These are phyloP conservation scores for Ia io DNA, from an alignment of 2,113 vertebrate genomes.

Conservation along the genomic window DNA sequence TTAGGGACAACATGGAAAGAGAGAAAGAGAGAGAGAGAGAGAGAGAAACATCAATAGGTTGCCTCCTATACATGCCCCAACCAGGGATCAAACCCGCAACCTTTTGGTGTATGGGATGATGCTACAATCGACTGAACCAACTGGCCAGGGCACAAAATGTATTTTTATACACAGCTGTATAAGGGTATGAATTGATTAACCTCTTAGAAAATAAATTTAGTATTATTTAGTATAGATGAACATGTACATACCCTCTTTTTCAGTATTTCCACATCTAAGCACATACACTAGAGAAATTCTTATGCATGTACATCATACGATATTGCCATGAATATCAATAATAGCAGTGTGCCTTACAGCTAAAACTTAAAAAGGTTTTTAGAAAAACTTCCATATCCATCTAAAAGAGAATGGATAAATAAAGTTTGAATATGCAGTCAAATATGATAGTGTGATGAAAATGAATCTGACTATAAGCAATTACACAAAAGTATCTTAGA, in stretches of 20 bases:
- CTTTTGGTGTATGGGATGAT: no score
- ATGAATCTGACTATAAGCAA: background rate
- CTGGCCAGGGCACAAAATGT: background rate
- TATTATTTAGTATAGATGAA: background rate
- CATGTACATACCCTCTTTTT: background rate
- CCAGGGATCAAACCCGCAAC: no score
- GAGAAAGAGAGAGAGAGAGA: no score
- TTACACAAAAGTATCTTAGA: background rate
- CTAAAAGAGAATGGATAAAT: background rate
- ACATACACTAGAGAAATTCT: background rate
- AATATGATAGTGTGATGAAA: background rate
- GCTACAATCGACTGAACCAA: no score
- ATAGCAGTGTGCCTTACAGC: background rate
- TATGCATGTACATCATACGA: background rate
- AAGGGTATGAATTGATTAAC: background rate
- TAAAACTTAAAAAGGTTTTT: background rate
- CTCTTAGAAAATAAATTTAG: background rate
- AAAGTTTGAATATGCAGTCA: background rate
- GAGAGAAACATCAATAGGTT: no score
- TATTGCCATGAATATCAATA: background rate
- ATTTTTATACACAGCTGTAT: background rate
- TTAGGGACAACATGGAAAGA: background rate
- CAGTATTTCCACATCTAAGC: background rate
- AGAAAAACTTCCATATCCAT: background rate
- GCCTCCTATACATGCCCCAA: no score